Evolutionary conservation across 2,113 vertebrate genomes (phyloP), one percentile per base, ranked within the genome.

Genomic region (Neogobius melanostomus): DNA sequence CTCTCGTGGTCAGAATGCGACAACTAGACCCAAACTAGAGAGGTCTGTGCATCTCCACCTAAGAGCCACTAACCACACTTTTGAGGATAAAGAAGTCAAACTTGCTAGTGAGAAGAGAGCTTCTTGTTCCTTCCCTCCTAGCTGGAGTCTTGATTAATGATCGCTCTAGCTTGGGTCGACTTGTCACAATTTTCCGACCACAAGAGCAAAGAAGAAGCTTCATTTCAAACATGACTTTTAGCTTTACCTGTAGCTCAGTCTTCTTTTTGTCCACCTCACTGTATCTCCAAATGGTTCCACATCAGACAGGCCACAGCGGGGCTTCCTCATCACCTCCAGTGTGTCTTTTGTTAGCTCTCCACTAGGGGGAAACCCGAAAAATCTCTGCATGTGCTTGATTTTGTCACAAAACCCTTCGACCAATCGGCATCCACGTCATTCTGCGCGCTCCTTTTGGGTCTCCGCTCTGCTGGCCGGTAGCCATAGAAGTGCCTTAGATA

Each of bases 291-390:
- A 85, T 0, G 1, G 57, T 64, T 89, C 90, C 17, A 82, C 85
- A 1, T 92, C 91, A 4, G 91, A 91, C 52, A 92, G 81, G 42
- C 89, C 89, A 54, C 89, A 90, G 50, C 87, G 86, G 0, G 84
- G 85, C 75, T 62, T 90, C 68, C 53, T 90, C 91, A 91, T 91
- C 0, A 77, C 77, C 0, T 56, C 62, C 64, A 92, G 52, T 5
- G 90, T 91, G 50, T 89, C 81, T 6, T 56, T 1, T 0, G 68
- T 80, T 48, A 91, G 75, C 61, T 84, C 49, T n/a, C 91, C 89
- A 47, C 53, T 90, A 12, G 69, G 81, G 12, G 46, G 69, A n/a
- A 91, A 72, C 46, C 90, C 87, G 68, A 89, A 89, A 76, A 80
- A 82, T 8, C 8, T 68, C n/a, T 92, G 89, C 90, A 91, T 90